phyloP scores from a whole-genome alignment of 2,797 vertebrate species.

The Amphiprion clarkii region DNA sequence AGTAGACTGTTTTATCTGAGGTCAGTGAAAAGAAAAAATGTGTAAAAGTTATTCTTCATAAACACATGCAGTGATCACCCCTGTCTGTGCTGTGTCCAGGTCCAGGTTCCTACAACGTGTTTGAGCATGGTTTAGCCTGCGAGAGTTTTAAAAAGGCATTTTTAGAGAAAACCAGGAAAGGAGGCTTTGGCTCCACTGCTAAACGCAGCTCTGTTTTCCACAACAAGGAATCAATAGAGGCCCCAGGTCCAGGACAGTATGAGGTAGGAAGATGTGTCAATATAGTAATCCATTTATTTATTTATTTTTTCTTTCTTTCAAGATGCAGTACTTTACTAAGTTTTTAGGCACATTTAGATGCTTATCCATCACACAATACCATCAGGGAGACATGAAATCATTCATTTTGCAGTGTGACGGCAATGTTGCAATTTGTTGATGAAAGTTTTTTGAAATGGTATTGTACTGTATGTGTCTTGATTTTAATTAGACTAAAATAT shows the following conservation, averaged over 20 bases:
- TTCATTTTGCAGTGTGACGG: neutral
- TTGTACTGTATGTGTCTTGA: neutral
- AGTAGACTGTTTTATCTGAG: neutral
- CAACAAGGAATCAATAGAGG: constrained; percentile 66
- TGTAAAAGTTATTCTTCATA: neutral
- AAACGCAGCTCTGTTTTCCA: constrained; percentile 57
- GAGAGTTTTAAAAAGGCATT: constrained; percentile 79
- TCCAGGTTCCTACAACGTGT: constrained; percentile 80
- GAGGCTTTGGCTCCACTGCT: constrained; percentile 82
- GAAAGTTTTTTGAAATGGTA: neutral
- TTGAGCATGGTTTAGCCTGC: constrained; percentile 71
- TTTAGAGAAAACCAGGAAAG: constrained; percentile 68
- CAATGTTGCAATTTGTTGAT: neutral
- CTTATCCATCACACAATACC: neutral
- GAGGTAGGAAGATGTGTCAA: constrained; percentile 70
- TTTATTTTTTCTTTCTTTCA: neutral
- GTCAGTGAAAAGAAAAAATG: neutral
- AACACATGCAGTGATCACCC: neutral
- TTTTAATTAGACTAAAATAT: constrained; percentile 9
- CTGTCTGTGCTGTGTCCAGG: constrained; percentile 60
- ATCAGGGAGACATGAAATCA: too few relatives aligned
- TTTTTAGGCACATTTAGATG: neutral
- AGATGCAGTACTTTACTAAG: neutral
- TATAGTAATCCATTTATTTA: neutral
- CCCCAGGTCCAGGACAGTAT: constrained; percentile 81